Conservation (phyloP, 1,140 invertebrate species). For the Harpegnathos saltator region DNA sequence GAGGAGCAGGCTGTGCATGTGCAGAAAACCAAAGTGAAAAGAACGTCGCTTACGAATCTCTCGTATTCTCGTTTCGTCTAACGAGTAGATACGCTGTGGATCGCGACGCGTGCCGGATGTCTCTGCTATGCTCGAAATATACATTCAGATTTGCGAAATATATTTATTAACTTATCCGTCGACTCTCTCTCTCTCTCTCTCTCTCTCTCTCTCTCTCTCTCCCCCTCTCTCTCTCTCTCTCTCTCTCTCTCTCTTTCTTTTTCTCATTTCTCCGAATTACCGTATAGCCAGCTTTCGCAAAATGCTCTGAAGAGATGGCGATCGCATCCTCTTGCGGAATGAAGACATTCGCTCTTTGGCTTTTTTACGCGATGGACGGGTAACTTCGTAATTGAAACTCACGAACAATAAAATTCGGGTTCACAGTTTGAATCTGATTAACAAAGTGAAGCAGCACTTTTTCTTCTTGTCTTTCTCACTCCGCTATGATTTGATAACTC, state of each 20-base stretch:
- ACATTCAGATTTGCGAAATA: conserved; percentile 32
- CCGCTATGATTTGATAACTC: background rate
- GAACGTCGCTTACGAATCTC: conserved; percentile 62
- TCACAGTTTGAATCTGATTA: background rate
- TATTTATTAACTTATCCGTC: conserved; percentile 67
- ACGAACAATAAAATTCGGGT: background rate
- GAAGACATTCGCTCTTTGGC: background rate
- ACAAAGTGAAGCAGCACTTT: background rate
- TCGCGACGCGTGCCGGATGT: background rate
- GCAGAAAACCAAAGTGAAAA: conserved; percentile 25
- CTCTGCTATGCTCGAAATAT: background rate
- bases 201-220: no score
- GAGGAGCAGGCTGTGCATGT: conserved; percentile 56
- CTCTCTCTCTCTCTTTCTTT: no score
- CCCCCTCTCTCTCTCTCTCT: no score
- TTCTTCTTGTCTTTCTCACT: no score
- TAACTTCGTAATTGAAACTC: conserved; percentile 9
- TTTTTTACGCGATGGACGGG: background rate
- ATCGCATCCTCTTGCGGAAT: background rate
- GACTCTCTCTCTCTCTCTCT: no score
- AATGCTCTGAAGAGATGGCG: background rate
- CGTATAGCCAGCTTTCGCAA: background rate
- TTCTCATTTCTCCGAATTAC: background rate
- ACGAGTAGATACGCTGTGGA: conserved; percentile 4
- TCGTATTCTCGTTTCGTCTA: conserved; percentile 7